Evolutionary conservation across 2,888 invertebrate genomes (phyloP).

Genomic region (Callosobruchus maculatus): DNA sequence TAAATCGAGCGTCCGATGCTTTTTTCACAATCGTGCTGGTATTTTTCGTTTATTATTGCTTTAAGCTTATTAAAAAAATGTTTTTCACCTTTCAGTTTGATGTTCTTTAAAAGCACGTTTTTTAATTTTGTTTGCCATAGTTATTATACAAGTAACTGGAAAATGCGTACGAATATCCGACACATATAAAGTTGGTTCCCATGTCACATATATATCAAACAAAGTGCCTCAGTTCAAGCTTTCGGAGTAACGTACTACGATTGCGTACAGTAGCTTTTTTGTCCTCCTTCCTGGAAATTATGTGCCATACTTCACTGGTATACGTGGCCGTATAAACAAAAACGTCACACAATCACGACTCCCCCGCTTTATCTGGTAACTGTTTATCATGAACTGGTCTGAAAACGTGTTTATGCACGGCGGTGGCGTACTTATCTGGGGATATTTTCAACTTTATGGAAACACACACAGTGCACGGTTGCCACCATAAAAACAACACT

Average conservation of each 20-base stretch:
- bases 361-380: background rate
- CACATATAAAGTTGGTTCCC: too few species aligned
- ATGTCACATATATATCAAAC: too few species aligned
- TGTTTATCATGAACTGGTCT: background rate
- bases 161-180: too few species aligned
- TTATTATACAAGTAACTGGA: too few species aligned
- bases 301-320: background rate
- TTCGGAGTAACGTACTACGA: background rate
- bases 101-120: too few species aligned
- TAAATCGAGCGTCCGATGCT: too few species aligned
- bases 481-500: background rate
- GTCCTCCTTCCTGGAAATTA: background rate
- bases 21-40: too few species aligned
- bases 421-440: background rate
- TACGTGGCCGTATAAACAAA: background rate
- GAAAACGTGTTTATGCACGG: background rate
- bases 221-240: background rate
- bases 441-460: background rate
- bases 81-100: too few species aligned
- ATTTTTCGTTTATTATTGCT: too few species aligned
- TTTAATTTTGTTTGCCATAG: too few species aligned
- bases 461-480: background rate
- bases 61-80: too few species aligned
- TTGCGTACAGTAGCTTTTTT: background rate
- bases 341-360: background rate